Percentiles rank a stretch among this genome's conserved stretches.
phyloP scores from a whole-genome alignment of 2,113 vertebrate genomes.

The Equus przewalskii region DNA sequence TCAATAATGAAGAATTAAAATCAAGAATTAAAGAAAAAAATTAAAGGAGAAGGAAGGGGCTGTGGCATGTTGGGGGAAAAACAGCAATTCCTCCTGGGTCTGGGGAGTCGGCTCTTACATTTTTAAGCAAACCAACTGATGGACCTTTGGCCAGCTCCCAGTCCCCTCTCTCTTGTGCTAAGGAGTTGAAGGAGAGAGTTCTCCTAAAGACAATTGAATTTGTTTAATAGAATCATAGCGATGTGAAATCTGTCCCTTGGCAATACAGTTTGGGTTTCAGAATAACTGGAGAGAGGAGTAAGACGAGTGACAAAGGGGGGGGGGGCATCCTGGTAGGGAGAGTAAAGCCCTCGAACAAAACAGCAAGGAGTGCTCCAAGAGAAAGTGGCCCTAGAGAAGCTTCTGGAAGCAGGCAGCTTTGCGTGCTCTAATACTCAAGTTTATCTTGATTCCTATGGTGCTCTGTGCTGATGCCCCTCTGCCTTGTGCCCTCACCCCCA shows the following conservation, averaged over 20 bases:
- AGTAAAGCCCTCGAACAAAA: not conserved
- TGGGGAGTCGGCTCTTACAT: not conserved
- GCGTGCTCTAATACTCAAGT: not conserved
- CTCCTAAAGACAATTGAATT: not conserved
- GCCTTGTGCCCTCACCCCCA: not conserved
- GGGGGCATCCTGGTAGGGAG: not conserved
- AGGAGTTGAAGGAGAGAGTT: not conserved
- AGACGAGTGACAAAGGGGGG: not conserved
- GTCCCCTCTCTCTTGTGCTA: not conserved
- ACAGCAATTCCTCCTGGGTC: fast-evolving
- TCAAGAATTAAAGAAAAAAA: not conserved
- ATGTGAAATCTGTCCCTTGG: not conserved
- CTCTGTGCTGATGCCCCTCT: not conserved
- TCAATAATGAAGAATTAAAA: conserved; percentile 13
- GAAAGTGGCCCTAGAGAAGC: not conserved
- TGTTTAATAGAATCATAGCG: not conserved
- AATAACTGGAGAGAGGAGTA: not conserved
- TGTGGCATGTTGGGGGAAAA: not conserved
- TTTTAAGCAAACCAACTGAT: not conserved
- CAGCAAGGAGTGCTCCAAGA: not conserved
- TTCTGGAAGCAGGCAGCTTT: not conserved
- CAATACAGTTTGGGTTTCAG: not conserved
- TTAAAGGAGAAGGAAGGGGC: not conserved
- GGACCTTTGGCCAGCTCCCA: not conserved
- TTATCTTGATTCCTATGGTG: not conserved